Conservation (phyloP, 2,888 invertebrate species). For the Thereva nobilitata region DNA sequence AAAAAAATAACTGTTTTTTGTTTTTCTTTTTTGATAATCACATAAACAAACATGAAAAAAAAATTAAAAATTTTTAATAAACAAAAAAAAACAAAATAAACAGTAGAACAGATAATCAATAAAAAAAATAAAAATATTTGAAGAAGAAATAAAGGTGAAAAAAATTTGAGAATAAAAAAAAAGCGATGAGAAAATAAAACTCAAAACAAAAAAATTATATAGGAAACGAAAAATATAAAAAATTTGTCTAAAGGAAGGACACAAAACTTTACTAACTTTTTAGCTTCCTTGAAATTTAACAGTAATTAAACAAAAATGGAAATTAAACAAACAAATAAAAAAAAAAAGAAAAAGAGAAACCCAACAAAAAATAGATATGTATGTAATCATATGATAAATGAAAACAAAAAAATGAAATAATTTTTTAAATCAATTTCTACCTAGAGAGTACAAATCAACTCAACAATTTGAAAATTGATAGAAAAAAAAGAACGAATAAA, state of each 20-base stretch:
- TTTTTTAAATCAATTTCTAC: slow-evolving; percentile 42
- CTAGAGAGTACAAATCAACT: slow-evolving; percentile 42
- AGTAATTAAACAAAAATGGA: background rate
- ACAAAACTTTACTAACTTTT: too few relatives aligned
- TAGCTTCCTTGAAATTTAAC: too few relatives aligned
- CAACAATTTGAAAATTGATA: slow-evolving; percentile 37
- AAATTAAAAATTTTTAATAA: slow-evolving; percentile 21
- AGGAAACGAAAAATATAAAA: too few relatives aligned
- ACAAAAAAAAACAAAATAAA: slow-evolving; percentile 25
- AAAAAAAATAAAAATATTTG: slow-evolving; percentile 19
- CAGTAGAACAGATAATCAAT: slow-evolving; percentile 27
- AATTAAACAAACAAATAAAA: background rate
- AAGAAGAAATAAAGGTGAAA: slow-evolving; percentile 22
- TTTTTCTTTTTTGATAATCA: slow-evolving; percentile 29
- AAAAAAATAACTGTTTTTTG: slow-evolving; percentile 16
- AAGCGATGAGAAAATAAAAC: slow-evolving; percentile 16
- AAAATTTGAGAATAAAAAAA: background rate
- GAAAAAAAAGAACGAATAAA: slow-evolving; percentile 25
- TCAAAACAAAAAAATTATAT: too few relatives aligned
- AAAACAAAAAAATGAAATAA: slow-evolving; percentile 28
- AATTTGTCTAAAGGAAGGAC: too few relatives aligned
- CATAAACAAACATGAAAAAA: slow-evolving; percentile 23
- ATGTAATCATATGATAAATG: slow-evolving; percentile 23
- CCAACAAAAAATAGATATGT: slow-evolving; percentile 22
- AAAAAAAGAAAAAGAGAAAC: background rate